Evolutionary conservation across 2,113 vertebrate species (phyloP), one percentile per base, ranked within the genome.

Genomic region (Podarcis cretensis): DNA sequence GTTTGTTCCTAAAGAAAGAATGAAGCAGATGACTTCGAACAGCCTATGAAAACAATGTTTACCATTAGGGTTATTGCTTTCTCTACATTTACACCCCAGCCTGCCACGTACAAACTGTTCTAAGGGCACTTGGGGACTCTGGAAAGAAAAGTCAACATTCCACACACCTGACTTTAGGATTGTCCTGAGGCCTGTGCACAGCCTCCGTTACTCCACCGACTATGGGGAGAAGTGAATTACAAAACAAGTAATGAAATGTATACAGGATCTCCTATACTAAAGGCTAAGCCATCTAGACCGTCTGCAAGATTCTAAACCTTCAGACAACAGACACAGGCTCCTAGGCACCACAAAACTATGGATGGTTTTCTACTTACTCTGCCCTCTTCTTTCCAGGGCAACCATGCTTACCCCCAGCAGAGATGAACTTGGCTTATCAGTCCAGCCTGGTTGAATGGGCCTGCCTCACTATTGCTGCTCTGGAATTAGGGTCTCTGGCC

Each of bases 91-190:
- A 40, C 12, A 74, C 16, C 35, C 54, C 3, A 7, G 32, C 48
- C 14, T 86, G 85, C 75, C 89, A 73, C 3, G 92, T 25, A 82
- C 2, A 82, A 90, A 91, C 78, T 40, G 85, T 37, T 59, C 87
- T 73, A 23, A 40, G 30, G 1, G 7, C 7, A 74, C 1, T n/a
- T 83, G 23, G 32, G 16, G 75, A 83, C 83, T 78, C 2, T n/a
- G 71, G 73, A 92, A 92, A 93, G 30, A 25, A 57, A 81, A 4
- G n/a, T 63, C 13, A 63, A 63, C 59, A 40, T 25, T 66, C 66
- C 30, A 23, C 66, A 54, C 48, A 54, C 48, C 48, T 54, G 48
- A 54, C 16, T n/a, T 25, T 83, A 8, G 25, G 27, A 27, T 68
- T 43, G 4, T 68, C 63, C 13, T 14, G 25, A 27, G 27, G 65